Conservation (phyloP, 2,797 vertebrate genomes). For the Leucoraja ocellata region DNA sequence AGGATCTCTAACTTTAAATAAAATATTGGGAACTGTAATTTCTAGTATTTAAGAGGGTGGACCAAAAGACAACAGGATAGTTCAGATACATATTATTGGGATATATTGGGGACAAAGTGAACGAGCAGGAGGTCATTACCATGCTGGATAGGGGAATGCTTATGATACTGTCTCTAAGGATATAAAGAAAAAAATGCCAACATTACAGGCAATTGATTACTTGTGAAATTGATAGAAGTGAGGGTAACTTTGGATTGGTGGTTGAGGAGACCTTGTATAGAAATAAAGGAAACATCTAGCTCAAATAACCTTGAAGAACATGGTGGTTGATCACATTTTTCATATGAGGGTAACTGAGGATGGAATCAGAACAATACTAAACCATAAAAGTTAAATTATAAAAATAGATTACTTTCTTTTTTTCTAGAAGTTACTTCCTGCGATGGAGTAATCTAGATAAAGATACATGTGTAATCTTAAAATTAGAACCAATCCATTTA, state of each 20-base stretch:
- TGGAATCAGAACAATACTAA: not conserved
- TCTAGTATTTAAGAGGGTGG: not conserved
- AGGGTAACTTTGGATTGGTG: not conserved
- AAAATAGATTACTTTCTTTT: not conserved
- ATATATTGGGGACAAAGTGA: not conserved
- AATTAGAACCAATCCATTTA: not conserved
- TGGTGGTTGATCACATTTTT: too few species aligned
- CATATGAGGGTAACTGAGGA: too few species aligned
- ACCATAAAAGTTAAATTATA: not conserved
- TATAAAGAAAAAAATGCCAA: not conserved
- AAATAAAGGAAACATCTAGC: not conserved
- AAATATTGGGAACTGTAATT: not conserved
- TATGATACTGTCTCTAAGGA: not conserved
- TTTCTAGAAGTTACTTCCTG: not conserved
- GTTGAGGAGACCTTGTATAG: not conserved
- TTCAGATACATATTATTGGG: not conserved
- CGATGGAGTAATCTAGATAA: not conserved
- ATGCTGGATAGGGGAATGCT: not conserved
- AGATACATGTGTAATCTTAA: not conserved
- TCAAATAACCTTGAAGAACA: too few species aligned
- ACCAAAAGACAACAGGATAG: not conserved
- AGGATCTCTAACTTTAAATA: not conserved
- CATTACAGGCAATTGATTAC: not conserved
- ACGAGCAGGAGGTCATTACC: not conserved
- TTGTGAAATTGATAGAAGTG: not conserved